Conservation (phyloP, 2,888 invertebrate species). For the Pantelozetes paolii region DNA sequence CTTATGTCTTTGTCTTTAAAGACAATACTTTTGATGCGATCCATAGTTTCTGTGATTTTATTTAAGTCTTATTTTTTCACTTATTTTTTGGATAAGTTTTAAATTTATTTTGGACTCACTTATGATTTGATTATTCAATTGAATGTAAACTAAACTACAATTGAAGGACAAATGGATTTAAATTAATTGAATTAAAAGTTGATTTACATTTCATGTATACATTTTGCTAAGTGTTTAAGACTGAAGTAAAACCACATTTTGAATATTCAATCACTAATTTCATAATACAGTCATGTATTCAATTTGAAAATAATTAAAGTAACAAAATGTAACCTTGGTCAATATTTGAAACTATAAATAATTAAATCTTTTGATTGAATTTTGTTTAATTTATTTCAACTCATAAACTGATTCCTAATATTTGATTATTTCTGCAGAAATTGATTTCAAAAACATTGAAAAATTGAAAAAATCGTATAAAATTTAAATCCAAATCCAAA, state of each 20-base stretch:
- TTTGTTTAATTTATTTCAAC: too few relatives aligned
- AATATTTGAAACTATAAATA: too few relatives aligned
- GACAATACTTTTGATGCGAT: neutral
- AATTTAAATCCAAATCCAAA: neutral
- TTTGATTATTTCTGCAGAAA: neutral
- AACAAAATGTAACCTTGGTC: too few relatives aligned
- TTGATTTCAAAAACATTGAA: neutral
- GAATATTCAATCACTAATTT: too few relatives aligned
- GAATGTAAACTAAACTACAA: too few relatives aligned
- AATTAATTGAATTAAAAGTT: neutral
- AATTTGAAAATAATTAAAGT: too few relatives aligned
- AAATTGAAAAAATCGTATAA: neutral
- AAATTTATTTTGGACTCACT: neutral
- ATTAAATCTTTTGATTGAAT: too few relatives aligned
- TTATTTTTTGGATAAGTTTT: neutral
- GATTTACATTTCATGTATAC: too few relatives aligned
- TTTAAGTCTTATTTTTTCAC: neutral
- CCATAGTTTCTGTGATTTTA: neutral
- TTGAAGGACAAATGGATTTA: neutral
- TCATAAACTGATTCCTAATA: neutral
- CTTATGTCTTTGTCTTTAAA: neutral
- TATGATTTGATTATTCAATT: neutral
- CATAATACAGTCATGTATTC: too few relatives aligned
- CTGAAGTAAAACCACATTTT: too few relatives aligned
- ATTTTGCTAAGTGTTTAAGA: too few relatives aligned